Conservation (phyloP, 53 echinoderm and acorn worm genomes). For the Holothuria scabra region DNA sequence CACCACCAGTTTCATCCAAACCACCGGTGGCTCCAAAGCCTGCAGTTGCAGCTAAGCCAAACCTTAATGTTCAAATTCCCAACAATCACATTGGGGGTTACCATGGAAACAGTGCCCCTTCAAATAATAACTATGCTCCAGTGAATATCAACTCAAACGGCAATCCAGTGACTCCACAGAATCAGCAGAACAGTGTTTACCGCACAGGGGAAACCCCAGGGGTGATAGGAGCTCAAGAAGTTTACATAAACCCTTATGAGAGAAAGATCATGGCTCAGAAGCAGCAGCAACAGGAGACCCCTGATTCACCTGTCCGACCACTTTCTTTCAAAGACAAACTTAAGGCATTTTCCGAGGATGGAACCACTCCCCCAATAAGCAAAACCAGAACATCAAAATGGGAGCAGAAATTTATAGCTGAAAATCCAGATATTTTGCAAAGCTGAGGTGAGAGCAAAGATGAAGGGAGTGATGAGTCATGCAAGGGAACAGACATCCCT, state of each 20-base stretch:
- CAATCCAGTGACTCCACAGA: conserved; percentile 65
- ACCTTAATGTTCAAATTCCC: conserved; percentile 11
- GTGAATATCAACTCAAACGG: conserved; percentile 34
- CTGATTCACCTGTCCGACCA: conserved; percentile 46
- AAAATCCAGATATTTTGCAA: conserved; percentile 68
- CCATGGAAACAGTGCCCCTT: background rate
- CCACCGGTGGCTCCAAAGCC: conserved; percentile 79
- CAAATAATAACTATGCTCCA: conserved; percentile 43
- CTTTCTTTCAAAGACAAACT: conserved; percentile 92
- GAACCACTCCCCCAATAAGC: conserved; percentile 57
- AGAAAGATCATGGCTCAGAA: conserved; percentile 70
- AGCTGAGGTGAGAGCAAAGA: background rate
- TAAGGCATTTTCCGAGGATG: conserved; percentile 88
- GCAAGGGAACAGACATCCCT: no score
- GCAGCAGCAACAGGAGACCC: conserved; percentile 39
- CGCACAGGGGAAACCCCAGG: conserved; percentile 85
- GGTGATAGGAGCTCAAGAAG: conserved; percentile 95
- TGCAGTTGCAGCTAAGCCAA: conserved; percentile 50
- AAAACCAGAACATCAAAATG: conserved; percentile 84
- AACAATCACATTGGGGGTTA: background rate
- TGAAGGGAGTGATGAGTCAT: no score
- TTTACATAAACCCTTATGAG: conserved; percentile 89
- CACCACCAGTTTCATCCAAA: conserved; percentile 28
- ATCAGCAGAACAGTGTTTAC: conserved; percentile 69
- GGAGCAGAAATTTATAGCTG: conserved; percentile 91